phyloP scores from a whole-genome alignment of 2,888 invertebrate species.

The Parnassius mnemosyne region DNA sequence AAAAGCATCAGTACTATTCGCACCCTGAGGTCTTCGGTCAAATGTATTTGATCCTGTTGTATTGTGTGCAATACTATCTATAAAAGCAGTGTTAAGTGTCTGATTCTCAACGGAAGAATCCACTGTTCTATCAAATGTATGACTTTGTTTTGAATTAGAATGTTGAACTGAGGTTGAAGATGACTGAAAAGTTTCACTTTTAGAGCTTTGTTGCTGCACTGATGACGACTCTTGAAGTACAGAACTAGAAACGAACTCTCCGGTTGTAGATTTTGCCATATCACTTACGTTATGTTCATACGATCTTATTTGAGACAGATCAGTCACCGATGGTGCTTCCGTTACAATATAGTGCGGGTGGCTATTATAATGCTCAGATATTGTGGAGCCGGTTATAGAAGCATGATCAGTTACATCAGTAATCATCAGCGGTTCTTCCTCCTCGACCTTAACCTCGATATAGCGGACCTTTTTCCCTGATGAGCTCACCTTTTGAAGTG shows the following conservation, averaged over 20 bases:
- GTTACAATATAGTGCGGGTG: slow-evolving; percentile 78
- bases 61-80: slow-evolving; percentile 53
- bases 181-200: slow-evolving; percentile 66
- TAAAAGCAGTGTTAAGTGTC: slow-evolving; percentile 70
- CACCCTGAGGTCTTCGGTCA: slow-evolving; percentile 57
- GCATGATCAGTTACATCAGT: slow-evolving; percentile 74
- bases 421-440: slow-evolving; percentile 78
- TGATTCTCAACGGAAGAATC: slow-evolving; percentile 63
- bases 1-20: slow-evolving; percentile 63
- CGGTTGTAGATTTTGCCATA: slow-evolving; percentile 67
- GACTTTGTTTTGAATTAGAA: slow-evolving; percentile 62
- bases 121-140: slow-evolving; percentile 62
- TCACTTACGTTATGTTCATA: slow-evolving; percentile 66
- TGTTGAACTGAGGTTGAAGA: slow-evolving; percentile 67
- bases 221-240: slow-evolving; percentile 61
- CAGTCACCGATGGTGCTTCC: slow-evolving; percentile 72
- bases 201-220: slow-evolving; percentile 67
- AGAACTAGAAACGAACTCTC: slow-evolving; percentile 69
- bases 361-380: slow-evolving; percentile 75
- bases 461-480: slow-evolving; percentile 76
- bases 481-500: slow-evolving; percentile 67
- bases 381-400: slow-evolving; percentile 70
- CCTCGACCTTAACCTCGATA: slow-evolving; percentile 78
- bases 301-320: slow-evolving; percentile 67
- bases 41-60: slow-evolving; percentile 47